These are phyloP conservation scores for Dynastes grantii DNA, from an alignment of 2,888 invertebrate species.

Conservation along the genomic window DNA sequence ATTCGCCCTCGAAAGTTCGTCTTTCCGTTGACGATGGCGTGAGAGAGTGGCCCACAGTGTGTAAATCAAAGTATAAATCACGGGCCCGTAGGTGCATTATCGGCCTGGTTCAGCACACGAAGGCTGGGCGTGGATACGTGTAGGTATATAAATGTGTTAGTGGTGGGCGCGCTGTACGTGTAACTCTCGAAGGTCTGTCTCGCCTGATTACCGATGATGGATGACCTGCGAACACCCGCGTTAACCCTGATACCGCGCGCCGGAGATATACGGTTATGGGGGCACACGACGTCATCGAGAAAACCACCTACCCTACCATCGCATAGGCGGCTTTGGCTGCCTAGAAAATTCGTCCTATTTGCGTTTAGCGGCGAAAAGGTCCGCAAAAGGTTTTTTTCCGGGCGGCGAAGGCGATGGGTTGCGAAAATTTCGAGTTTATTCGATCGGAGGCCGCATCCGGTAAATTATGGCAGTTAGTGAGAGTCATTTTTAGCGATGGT, in stretches of 20 bases:
- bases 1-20: neutral
- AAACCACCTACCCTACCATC: conserved; percentile 25
- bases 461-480: conserved; percentile 31
- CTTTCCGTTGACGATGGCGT: neutral
- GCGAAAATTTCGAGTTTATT: conserved; percentile 19
- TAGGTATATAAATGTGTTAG: neutral
- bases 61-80: conserved; percentile 59
- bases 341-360: conserved; percentile 10
- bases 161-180: conserved; percentile 48
- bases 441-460: conserved; percentile 16
- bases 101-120: conserved; percentile 60
- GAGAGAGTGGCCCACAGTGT: conserved; percentile 40
- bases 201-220: conserved; percentile 63
- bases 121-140: conserved; percentile 53
- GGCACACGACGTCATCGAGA: conserved; percentile 45
- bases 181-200: conserved; percentile 60
- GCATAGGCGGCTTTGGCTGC: neutral
- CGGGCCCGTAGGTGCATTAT: conserved; percentile 58
- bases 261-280: conserved; percentile 56
- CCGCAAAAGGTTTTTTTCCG: neutral
- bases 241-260: conserved; percentile 56
- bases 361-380: neutral
- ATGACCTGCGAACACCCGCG: conserved; percentile 59
- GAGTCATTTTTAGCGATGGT: conserved; percentile 4
- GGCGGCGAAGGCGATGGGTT: conserved; percentile 10